phyloP scores from a whole-genome alignment of 2,113 vertebrate species.

The Corythornis cristatus region DNA sequence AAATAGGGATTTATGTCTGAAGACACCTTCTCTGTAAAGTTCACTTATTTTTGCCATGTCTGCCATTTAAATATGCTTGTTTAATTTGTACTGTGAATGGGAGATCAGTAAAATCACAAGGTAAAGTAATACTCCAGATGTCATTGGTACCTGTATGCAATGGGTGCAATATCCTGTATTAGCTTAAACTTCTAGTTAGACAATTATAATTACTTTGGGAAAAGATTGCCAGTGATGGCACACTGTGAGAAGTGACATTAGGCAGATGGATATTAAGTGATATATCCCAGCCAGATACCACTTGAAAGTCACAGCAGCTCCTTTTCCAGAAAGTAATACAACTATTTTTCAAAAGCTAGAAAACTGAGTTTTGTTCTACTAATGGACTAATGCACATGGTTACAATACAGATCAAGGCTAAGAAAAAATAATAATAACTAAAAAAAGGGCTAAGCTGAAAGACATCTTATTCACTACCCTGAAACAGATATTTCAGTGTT shows the following conservation, averaged over 20 bases:
- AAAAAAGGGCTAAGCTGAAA: neutral
- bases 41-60: neutral
- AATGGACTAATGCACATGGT: neutral
- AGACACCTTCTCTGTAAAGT: neutral
- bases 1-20: neutral
- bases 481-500: neutral
- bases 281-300: neutral
- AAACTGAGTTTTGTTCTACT: neutral
- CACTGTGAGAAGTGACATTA: neutral
- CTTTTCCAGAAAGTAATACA: neutral
- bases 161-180: neutral
- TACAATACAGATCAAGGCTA: neutral
- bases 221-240: neutral
- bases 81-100: neutral
- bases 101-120: neutral
- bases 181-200: neutral
- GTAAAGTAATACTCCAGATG: neutral
- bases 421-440: neutral
- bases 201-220: neutral
- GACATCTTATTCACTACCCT: neutral
- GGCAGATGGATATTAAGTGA: neutral
- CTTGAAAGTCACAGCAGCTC: neutral
- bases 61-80: neutral
- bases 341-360: neutral
- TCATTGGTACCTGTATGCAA: neutral